Conservation (phyloP, 2,113 vertebrate genomes). For the Zosterops hypoxanthus region DNA sequence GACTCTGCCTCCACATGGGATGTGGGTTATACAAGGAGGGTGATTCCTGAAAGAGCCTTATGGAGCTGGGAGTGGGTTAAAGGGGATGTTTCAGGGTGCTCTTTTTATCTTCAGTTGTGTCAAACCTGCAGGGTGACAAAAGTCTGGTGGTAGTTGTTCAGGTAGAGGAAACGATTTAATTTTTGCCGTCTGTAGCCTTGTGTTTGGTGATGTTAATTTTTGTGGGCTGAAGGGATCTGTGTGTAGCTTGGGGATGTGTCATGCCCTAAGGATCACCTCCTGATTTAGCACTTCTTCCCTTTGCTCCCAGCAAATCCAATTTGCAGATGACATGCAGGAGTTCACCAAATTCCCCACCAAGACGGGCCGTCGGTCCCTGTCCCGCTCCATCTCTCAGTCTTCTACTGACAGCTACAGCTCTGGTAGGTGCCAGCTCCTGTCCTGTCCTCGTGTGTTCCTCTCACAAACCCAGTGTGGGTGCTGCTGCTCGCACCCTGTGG, state of each 20-base stretch:
- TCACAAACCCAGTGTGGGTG: accelerated
- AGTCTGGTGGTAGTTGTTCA: background rate
- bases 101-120: background rate
- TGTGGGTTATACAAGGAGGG: background rate
- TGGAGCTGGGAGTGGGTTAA: background rate
- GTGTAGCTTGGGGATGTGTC: background rate
- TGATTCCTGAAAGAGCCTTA: background rate
- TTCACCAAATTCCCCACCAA: slow-evolving; percentile 97
- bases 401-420: slow-evolving; percentile 99
- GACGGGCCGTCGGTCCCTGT: slow-evolving; percentile 92
- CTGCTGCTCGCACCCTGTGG: background rate
- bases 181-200: background rate
- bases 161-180: background rate
- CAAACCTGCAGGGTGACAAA: background rate
- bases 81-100: background rate
- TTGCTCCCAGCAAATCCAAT: slow-evolving; percentile 88
- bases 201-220: background rate
- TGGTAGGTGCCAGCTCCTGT: slow-evolving; percentile 74
- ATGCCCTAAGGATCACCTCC: background rate
- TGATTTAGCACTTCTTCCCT: background rate
- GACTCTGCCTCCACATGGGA: background rate
- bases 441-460: accelerated
- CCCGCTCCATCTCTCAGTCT: slow-evolving; percentile 96
- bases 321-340: slow-evolving; percentile 98
- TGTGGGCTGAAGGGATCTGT: background rate